phyloP scores from a whole-genome alignment of 2,888 invertebrate genomes.

The Helleia helle region DNA sequence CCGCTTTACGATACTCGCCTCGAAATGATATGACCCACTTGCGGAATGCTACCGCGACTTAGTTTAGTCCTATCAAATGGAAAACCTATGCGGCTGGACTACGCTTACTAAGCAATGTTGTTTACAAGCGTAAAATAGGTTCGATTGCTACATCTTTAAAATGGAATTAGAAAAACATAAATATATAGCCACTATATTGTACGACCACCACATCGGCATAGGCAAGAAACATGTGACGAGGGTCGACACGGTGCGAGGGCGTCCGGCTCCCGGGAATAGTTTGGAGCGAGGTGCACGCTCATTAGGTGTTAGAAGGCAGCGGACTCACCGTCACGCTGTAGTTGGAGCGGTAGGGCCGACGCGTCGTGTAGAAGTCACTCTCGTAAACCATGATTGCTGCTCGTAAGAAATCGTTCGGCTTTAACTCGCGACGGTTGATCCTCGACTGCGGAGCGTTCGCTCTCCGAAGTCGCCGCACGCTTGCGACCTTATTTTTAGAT shows the following conservation, averaged over 20 bases:
- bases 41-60: constrained; percentile 38
- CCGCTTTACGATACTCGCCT: constrained; percentile 54
- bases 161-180: not conserved
- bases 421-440: constrained; percentile 62
- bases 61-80: constrained; percentile 22
- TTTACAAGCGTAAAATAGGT: constrained; percentile 44
- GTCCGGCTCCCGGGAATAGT: constrained; percentile 63
- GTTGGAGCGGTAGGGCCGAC: constrained; percentile 86
- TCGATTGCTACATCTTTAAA: constrained; percentile 1
- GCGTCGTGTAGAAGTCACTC: constrained; percentile 92
- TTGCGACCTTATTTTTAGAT: constrained; percentile 61
- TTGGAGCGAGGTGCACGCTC: constrained; percentile 56
- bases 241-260: constrained; percentile 64
- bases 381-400: constrained; percentile 89
- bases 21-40: constrained; percentile 60
- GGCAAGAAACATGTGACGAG: constrained; percentile 35
- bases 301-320: constrained; percentile 37
- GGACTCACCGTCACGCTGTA: constrained; percentile 83
- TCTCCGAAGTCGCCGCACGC: constrained; percentile 36
- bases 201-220: constrained; percentile 21
- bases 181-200: constrained; percentile 5
- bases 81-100: constrained; percentile 19
- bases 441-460: constrained; percentile 58
- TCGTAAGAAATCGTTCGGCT: constrained; percentile 50
- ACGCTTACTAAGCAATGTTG: constrained; percentile 50